Evolutionary conservation across 2,888 invertebrate species (phyloP).

Genomic region (Drosophila paramelanica): DNA sequence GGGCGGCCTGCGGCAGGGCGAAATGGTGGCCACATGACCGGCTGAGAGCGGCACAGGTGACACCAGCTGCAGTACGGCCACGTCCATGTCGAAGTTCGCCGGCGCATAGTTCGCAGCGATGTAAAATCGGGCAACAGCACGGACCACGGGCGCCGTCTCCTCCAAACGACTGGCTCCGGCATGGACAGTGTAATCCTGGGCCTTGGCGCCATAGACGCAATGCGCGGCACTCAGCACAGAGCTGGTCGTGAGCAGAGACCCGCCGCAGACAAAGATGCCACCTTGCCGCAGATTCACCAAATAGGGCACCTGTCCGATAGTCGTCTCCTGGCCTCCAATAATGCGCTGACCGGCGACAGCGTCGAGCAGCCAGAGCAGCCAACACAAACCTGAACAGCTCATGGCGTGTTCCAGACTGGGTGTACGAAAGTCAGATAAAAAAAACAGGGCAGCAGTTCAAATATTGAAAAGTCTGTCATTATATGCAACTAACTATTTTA

Average conservation of each 20-base stretch:
- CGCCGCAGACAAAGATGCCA: conserved; percentile 80
- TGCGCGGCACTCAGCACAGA: conserved; percentile 82
- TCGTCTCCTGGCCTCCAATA: conserved; percentile 71
- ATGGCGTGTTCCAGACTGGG: conserved; percentile 50
- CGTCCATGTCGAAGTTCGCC: conserved; percentile 78
- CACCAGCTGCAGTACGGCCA: conserved; percentile 72
- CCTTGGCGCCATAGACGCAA: conserved; percentile 65
- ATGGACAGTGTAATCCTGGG: conserved; percentile 62
- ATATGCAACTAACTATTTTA: conserved; percentile 22
- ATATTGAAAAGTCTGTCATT: conserved; percentile 26
- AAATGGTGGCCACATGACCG: conserved; percentile 62
- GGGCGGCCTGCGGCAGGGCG: conserved; percentile 55
- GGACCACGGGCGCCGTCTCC: conserved; percentile 49
- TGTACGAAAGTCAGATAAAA: neutral
- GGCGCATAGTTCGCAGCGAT: conserved; percentile 47
- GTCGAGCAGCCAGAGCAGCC: conserved; percentile 21
- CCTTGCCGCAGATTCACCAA: conserved; percentile 72
- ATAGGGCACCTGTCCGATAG: conserved; percentile 74
- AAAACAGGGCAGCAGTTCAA: conserved; percentile 4
- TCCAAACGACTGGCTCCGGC: conserved; percentile 72
- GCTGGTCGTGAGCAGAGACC: conserved; percentile 71
- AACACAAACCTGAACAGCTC: conserved; percentile 36
- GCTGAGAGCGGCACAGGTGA: conserved; percentile 18
- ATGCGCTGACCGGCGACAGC: conserved; percentile 55
- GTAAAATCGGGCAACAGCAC: conserved; percentile 48